A percentile compares a stretch with the other conserved stretches of the same genome.
phyloP scores from a whole-genome alignment of 2,888 invertebrate genomes.

The Leptinotarsa rubiginosa region DNA sequence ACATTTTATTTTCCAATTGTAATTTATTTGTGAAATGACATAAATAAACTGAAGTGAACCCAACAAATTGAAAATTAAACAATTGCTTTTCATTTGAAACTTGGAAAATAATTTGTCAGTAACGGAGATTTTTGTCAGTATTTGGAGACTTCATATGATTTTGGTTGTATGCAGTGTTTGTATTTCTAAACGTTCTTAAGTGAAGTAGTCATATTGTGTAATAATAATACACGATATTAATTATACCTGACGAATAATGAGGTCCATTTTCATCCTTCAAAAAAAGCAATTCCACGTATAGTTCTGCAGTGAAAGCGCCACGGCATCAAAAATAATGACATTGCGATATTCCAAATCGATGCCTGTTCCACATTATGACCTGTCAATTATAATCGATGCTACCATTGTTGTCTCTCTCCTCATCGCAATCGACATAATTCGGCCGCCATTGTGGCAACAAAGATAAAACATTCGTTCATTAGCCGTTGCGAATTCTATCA shows the following conservation, averaged over 20 bases:
- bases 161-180: too few relatives aligned
- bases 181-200: too few relatives aligned
- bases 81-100: too few relatives aligned
- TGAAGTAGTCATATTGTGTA: too few relatives aligned
- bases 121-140: too few relatives aligned
- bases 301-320: slow-evolving; percentile 12
- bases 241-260: background rate
- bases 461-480: slow-evolving; percentile 24
- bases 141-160: too few relatives aligned
- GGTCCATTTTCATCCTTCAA: background rate
- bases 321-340: slow-evolving; percentile 29
- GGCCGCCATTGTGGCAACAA: slow-evolving; percentile 17
- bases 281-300: background rate
- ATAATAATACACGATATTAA: background rate
- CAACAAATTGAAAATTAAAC: too few relatives aligned
- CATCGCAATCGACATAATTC: slow-evolving; percentile 2
- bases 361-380: slow-evolving; percentile 36
- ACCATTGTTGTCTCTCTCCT: slow-evolving; percentile 34
- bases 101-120: too few relatives aligned
- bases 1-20: too few relatives aligned
- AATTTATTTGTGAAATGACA: too few relatives aligned
- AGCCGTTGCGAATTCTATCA: slow-evolving; percentile 13
- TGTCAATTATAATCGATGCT: slow-evolving; percentile 35
- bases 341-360: slow-evolving; percentile 31
- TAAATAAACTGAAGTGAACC: too few relatives aligned